These are phyloP conservation scores for Sphenopsis melanotis DNA, from an alignment of 2,797 vertebrate species.

Conservation along the genomic window DNA sequence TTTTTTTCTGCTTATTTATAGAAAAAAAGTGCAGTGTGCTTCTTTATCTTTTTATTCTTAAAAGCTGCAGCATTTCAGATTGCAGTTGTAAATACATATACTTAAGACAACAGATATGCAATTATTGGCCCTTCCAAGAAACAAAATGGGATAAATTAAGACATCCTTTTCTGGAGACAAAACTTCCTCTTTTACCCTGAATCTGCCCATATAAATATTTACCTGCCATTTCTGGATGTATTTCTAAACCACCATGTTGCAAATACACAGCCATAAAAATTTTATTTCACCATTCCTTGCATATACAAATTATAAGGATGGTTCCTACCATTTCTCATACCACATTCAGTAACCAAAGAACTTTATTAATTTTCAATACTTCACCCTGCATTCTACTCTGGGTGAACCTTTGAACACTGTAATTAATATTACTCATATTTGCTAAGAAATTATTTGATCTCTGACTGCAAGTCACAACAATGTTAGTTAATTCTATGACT, in stretches of 20 bases:
- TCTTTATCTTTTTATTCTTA: not conserved
- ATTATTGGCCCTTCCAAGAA: not conserved
- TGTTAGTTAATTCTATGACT: not conserved
- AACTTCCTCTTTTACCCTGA: not conserved
- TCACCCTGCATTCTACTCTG: not conserved
- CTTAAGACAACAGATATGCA: not conserved
- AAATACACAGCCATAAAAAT: not conserved
- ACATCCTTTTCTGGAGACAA: not conserved
- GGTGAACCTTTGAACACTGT: not conserved
- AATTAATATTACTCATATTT: constrained; percentile 13
- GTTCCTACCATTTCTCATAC: not conserved
- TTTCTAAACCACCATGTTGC: not conserved
- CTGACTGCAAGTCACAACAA: not conserved
- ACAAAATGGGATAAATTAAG: not conserved
- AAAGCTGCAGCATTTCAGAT: not conserved
- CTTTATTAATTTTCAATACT: not conserved
- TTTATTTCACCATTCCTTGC: not conserved
- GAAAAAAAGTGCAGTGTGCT: not conserved
- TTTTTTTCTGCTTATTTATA: not conserved
- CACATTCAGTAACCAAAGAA: not conserved
- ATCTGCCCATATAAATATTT: not conserved
- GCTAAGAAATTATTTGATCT: not conserved
- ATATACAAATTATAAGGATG: not conserved
- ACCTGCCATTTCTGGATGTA: not conserved
- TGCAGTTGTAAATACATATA: not conserved